Evolutionary conservation across 2,888 invertebrate genomes (phyloP).

Genomic region (Gymnocheta viridis): DNA sequence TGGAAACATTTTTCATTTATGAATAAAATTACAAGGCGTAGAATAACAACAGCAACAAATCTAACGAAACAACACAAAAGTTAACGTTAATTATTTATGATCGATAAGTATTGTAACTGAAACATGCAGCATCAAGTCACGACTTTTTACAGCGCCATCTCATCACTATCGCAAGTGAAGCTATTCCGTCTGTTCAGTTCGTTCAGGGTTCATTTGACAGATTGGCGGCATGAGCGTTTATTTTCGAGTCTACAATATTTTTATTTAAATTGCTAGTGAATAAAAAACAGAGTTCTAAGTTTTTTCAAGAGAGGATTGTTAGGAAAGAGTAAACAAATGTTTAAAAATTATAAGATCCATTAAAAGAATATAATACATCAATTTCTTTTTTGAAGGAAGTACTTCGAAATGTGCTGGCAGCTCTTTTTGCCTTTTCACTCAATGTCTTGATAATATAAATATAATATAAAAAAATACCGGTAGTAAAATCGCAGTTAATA

Average conservation of each 20-base stretch:
- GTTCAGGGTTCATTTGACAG: neutral
- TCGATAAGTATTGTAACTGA: slow-evolving; percentile 56
- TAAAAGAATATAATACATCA: too few relatives aligned
- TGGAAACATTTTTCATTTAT: slow-evolving; percentile 65
- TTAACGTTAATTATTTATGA: slow-evolving; percentile 65
- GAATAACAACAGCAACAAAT: slow-evolving; percentile 37
- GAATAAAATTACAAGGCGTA: slow-evolving; percentile 64
- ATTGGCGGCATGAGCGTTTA: too few relatives aligned
- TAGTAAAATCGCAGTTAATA: slow-evolving; percentile 37
- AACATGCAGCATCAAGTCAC: slow-evolving; percentile 67
- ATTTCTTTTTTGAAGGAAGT: too few relatives aligned
- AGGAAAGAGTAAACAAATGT: too few relatives aligned
- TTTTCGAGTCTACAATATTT: slow-evolving; percentile 30
- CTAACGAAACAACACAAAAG: slow-evolving; percentile 43
- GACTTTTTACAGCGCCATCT: slow-evolving; percentile 65
- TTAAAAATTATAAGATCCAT: too few relatives aligned
- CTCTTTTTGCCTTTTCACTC: too few relatives aligned
- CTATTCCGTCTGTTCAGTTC: neutral
- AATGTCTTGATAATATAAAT: too few relatives aligned
- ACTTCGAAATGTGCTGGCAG: too few relatives aligned
- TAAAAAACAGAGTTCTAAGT: too few relatives aligned
- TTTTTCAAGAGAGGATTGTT: too few relatives aligned
- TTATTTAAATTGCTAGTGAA: too few relatives aligned
- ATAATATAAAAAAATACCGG: too few relatives aligned
- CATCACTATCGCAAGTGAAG: slow-evolving; percentile 51